Conservation (phyloP, 2,797 vertebrate species). For the Discoglossus pictus region DNA sequence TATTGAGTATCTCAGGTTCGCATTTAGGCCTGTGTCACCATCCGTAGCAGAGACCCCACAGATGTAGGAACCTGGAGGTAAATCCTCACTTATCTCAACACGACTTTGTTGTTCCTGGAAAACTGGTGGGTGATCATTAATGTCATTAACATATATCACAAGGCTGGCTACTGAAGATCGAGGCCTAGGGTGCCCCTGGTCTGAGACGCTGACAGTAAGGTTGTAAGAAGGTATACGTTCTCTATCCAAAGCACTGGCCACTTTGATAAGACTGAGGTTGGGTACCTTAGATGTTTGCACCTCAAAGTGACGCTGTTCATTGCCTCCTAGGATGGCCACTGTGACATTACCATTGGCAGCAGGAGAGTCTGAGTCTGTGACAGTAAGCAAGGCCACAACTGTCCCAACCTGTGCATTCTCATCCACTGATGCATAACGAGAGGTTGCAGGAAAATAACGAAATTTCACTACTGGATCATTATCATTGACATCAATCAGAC, state of each 20-base stretch:
- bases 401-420: conserved; percentile 95
- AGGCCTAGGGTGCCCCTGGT: conserved; percentile 77
- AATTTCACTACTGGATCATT: conserved; percentile 96
- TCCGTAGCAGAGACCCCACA: conserved; percentile 93
- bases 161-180: conserved; percentile 92
- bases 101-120: conserved; percentile 87
- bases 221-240: conserved; percentile 96
- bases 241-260: conserved; percentile 90
- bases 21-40: conserved; percentile 94
- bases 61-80: conserved; percentile 92
- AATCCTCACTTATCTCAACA: conserved; percentile 91
- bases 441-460: conserved; percentile 92
- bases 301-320: conserved; percentile 95
- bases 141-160: conserved; percentile 96
- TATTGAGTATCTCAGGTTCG: conserved; percentile 92
- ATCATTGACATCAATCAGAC: conserved; percentile 91
- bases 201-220: conserved; percentile 91
- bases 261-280: conserved; percentile 94
- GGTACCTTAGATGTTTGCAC: conserved; percentile 95
- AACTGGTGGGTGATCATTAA: conserved; percentile 94
- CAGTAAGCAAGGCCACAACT: conserved; percentile 91
- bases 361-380: conserved; percentile 91
- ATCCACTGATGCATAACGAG: conserved; percentile 93
- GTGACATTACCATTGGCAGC: conserved; percentile 95
- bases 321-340: conserved; percentile 91